phyloP scores from a whole-genome alignment of 2,113 vertebrate genomes.

The Uropsilus gracilis region DNA sequence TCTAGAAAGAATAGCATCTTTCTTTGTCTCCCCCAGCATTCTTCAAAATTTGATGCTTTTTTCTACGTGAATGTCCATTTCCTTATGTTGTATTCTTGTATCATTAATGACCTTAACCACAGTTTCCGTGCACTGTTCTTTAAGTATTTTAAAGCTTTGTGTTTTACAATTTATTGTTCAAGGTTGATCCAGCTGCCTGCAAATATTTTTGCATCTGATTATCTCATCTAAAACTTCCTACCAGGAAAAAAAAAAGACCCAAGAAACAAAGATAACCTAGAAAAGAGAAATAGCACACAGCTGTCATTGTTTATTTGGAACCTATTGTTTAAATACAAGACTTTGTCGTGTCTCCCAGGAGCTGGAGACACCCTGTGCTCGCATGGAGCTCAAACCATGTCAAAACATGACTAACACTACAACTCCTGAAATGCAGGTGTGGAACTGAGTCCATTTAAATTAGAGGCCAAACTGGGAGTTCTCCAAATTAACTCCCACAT shows the following conservation, averaged over 20 bases:
- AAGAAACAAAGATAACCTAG: background rate
- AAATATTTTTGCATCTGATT: slow-evolving; percentile 52
- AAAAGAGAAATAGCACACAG: slow-evolving; percentile 29
- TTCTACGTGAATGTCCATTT: background rate
- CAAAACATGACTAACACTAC: background rate
- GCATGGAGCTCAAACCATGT: background rate
- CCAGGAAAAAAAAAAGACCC: background rate
- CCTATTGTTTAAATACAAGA: slow-evolving; percentile 4
- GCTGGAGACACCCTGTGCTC: background rate
- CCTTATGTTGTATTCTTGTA: background rate
- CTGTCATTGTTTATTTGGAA: slow-evolving; percentile 34
- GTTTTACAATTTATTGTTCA: slow-evolving; percentile 47
- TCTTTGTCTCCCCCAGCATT: background rate
- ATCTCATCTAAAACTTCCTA: slow-evolving; percentile 49
- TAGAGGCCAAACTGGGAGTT: background rate
- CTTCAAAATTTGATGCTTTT: background rate
- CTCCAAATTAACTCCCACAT: background rate
- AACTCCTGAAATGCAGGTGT: slow-evolving; percentile 23
- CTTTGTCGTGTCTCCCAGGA: background rate
- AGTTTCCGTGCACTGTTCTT: slow-evolving; percentile 47
- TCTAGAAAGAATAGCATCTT: background rate
- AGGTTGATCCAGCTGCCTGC: background rate
- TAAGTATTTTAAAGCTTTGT: slow-evolving; percentile 51
- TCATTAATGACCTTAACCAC: slow-evolving; percentile 13
- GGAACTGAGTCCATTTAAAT: background rate